Conservation (phyloP, 1,140 invertebrate species). For the Euura lappo region DNA sequence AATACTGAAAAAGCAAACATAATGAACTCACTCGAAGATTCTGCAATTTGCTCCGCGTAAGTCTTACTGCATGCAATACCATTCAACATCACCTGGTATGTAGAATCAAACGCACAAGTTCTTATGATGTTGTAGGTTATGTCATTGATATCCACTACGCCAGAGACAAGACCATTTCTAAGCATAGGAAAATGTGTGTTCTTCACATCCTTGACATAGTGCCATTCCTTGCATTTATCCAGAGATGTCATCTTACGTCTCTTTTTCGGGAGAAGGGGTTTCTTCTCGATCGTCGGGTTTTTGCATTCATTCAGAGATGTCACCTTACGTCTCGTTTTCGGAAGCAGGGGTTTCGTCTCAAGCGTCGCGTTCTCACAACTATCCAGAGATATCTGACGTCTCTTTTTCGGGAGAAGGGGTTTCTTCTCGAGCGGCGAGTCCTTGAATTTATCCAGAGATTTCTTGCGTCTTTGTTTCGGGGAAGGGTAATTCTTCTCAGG, state of each 20-base stretch:
- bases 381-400: background rate
- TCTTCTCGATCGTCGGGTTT: background rate
- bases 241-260: background rate
- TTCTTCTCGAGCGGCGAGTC: background rate
- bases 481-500: background rate
- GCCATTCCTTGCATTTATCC: background rate
- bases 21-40: background rate
- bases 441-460: background rate
- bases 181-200: background rate
- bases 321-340: background rate
- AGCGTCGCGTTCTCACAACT: background rate
- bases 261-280: background rate
- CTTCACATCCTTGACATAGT: background rate
- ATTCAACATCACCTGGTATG: constrained; percentile 19
- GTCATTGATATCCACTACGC: background rate
- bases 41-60: constrained; percentile 12
- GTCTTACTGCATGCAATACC: constrained; percentile 4
- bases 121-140: constrained; percentile 3
- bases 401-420: background rate
- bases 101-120: constrained; percentile 20
- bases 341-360: background rate
- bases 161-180: background rate
- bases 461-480: background rate
- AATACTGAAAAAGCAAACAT: background rate
- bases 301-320: constrained; percentile 1